These are phyloP conservation scores for Hyles lineata DNA, from an alignment of 2,888 invertebrate species.

Conservation along the genomic window DNA sequence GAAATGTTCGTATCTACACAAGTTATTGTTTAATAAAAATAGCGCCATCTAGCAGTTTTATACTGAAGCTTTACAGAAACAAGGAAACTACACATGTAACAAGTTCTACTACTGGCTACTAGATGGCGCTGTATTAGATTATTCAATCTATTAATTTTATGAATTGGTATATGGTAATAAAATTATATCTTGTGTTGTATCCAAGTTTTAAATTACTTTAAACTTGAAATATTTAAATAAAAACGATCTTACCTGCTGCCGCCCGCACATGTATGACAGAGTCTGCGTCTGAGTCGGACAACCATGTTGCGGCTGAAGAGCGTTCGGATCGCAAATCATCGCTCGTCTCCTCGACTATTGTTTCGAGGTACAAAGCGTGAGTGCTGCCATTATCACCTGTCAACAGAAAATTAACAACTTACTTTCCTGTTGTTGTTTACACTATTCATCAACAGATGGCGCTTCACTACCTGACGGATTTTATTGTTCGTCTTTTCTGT, in stretches of 20 bases:
- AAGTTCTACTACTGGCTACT: constrained; percentile 49
- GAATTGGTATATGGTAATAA: too few species aligned
- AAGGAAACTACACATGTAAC: not conserved
- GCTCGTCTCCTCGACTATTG: constrained; percentile 94
- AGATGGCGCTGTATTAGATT: constrained; percentile 61
- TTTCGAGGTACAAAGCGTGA: constrained; percentile 91
- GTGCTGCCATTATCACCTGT: constrained; percentile 79
- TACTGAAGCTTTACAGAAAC: not conserved
- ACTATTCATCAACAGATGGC: constrained; percentile 55
- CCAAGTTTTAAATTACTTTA: too few species aligned
- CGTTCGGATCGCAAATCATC: constrained; percentile 92
- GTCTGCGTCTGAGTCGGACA: constrained; percentile 91
- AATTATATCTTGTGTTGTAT: too few species aligned
- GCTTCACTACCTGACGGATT: constrained; percentile 31
- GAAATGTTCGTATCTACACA: not conserved
- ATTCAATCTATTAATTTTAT: too few species aligned
- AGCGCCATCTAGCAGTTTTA: constrained; percentile 48
- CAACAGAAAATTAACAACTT: constrained; percentile 42
- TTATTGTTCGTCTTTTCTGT: not conserved
- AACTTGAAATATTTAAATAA: not conserved
- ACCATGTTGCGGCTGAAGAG: constrained; percentile 86
- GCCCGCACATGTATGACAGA: constrained; percentile 90
- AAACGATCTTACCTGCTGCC: constrained; percentile 59
- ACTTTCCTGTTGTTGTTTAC: not conserved
- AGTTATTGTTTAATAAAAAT: not conserved